These are phyloP conservation scores for Saguinus imperator DNA, from an alignment of 2,113 vertebrate genomes.

Conservation along the genomic window DNA sequence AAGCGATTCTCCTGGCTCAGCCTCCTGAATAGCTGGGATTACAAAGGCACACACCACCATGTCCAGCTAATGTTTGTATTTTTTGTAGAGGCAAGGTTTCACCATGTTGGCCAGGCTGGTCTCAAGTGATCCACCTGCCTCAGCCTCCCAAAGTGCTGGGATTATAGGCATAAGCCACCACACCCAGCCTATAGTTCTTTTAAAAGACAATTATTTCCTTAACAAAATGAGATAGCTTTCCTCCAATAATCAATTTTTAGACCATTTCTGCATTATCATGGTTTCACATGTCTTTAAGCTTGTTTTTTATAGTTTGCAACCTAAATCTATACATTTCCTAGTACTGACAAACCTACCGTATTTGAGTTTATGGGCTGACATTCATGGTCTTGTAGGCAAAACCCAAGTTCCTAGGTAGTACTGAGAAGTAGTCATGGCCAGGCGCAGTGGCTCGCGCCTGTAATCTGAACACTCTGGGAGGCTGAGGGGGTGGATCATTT, in stretches of 20 bases:
- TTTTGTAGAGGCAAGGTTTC: neutral
- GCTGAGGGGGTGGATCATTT: no score
- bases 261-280: neutral
- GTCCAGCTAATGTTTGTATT: neutral
- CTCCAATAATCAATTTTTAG: slow-evolving; percentile 23
- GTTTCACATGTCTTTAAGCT: slow-evolving; percentile 6
- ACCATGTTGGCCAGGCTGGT: neutral
- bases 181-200: neutral
- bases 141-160: neutral
- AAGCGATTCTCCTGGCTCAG: neutral
- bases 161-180: neutral
- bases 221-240: neutral
- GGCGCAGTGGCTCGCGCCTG: no score
- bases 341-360: neutral
- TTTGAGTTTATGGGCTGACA: slow-evolving; percentile 12
- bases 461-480: no score
- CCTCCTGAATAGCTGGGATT: neutral
- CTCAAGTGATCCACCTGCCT: neutral
- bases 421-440: neutral
- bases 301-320: slow-evolving; percentile 33
- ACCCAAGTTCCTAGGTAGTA: neutral
- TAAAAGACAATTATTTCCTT: neutral
- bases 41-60: neutral
- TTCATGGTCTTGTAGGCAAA: neutral
- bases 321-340: slow-evolving; percentile 43